Base-by-base conservation (phyloP, 2,797 vertebrate genomes). In the Odontamblyopus lacepedii region DNA sequence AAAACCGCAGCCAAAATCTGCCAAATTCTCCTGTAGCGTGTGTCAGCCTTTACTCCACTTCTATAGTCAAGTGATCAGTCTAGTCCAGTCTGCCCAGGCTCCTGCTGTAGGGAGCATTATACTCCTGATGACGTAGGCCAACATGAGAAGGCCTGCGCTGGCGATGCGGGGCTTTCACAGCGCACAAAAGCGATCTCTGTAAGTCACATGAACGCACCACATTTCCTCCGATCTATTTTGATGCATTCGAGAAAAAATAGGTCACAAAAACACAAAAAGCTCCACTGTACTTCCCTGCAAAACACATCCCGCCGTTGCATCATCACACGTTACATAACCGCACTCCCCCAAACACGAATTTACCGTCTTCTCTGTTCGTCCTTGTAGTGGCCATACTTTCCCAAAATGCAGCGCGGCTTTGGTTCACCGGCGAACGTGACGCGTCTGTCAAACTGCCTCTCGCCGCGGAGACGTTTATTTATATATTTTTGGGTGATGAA, bases 401-500 rank as follows among this genome's bases (percentile, higher is more conserved):
- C 27, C 3, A 15, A 6, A 51, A 51, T 51, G 16, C 38, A 9
- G 23, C 1, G 63, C 13, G 6, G 63, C 63, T 48, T 48, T 50
- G 26, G n/a, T 18, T 62, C 23, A 38, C 16, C 44, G 6, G 26
- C 11, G 38, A 26, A 29, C 11, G 18, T 9, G 11, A 48, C 44
- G 35, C n/a, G 64, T 30, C 64, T 51, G 44, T 66, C 62, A 51
- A 13, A 15, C 44, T 5, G 26, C 23, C 13, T 66, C 30, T 64
- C 16, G 78, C 5, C 74, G 69, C 74, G 75, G 70, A 73, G 41
- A 77, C 72, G 76, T 64, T 72, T 71, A 66, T 78, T 70, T 32
- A 74, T 78, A 75, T 73, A 72, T 77, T 78, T 38, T 48, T 69
- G 71, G 68, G 67, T 61, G 66, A 80, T 76, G 76, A 78, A 74